Base-by-base conservation (phyloP, 2,113 vertebrate genomes). In the Datnioides undecimradiatus region DNA sequence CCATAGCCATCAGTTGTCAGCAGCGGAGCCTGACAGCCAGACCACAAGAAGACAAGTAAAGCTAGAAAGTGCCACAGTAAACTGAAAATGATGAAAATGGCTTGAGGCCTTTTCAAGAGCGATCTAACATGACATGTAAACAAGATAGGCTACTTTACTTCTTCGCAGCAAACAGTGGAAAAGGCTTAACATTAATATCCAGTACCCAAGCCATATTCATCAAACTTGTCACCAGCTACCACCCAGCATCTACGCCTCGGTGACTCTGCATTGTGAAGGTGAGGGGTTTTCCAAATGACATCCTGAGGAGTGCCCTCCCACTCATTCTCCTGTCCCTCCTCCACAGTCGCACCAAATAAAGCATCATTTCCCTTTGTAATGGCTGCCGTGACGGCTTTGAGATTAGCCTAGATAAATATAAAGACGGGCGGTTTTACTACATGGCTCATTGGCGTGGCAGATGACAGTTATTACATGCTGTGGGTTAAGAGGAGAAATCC, bases 281-380 rank as follows among this genome's bases (percentile, higher is more conserved):
- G 91, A 94, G 89, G 29, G 14, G 67, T 87, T 93, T 94, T 90
- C 74, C 72, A 89, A 92, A 92, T 90, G 90, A 93, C 90, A 87
- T 90, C 71, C 55, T 79, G 4, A 86, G 55, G 54, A 81, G 49
- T 21, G 73, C 29, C 34, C 82, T 76, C 77, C 77, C 68, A 74
- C 85, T 74, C 79, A 0, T 46, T 68, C 66, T 70, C 58, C 60
- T 34, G 19, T 21, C 43, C 79, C 57, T 69, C 75, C 81, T 67
- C 25, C 46, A 10, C 55, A 81, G 58, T 73, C 46, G n/a, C 38
- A 31, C 41, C 77, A 90, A 78, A 77, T 80, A 67, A 86, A 86
- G 85, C 87, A 77, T 84, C 51, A 63, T 90, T 88, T 82, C 73
- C 79, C 70, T 70, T 63, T 75, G 57, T 75, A 83, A 87, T 69